These are phyloP conservation scores for Oplegnathus fasciatus DNA, from an alignment of 2,113 vertebrate genomes.

Conservation along the genomic window DNA sequence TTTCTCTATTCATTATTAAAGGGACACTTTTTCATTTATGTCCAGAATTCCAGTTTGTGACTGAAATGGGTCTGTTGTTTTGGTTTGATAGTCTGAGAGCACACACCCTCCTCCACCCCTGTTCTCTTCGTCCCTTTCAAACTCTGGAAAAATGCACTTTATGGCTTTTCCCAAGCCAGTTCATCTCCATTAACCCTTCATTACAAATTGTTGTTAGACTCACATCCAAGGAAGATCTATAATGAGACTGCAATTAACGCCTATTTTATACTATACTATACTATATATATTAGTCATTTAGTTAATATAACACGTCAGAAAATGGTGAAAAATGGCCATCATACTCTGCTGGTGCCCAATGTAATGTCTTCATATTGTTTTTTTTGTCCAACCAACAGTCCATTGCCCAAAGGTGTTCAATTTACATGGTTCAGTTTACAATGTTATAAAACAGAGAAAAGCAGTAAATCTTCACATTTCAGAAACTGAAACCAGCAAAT, in stretches of 20 bases:
- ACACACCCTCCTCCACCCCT: neutral
- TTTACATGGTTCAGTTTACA: neutral
- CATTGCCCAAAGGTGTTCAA: neutral
- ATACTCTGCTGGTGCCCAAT: neutral
- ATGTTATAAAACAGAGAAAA: neutral
- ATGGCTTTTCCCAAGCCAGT: neutral
- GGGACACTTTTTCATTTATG: neutral
- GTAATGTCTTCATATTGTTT: neutral
- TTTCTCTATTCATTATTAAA: constrained; percentile 6
- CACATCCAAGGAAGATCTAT: neutral
- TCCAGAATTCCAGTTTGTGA: neutral
- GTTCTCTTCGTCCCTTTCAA: neutral
- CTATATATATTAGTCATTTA: no score
- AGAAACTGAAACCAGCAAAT: neutral
- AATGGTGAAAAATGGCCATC: neutral
- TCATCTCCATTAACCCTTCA: neutral
- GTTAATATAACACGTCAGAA: neutral
- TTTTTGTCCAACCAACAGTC: neutral
- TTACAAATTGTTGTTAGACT: neutral
- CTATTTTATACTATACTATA: no score
- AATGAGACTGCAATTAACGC: neutral
- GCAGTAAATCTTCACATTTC: neutral
- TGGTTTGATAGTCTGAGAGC: constrained; percentile 15
- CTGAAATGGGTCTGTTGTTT: constrained; percentile 5
- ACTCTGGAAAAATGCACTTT: constrained; percentile 1